Evolutionary conservation across 2,888 invertebrate genomes (phyloP).

Genomic region (Leptinotarsa juncta): DNA sequence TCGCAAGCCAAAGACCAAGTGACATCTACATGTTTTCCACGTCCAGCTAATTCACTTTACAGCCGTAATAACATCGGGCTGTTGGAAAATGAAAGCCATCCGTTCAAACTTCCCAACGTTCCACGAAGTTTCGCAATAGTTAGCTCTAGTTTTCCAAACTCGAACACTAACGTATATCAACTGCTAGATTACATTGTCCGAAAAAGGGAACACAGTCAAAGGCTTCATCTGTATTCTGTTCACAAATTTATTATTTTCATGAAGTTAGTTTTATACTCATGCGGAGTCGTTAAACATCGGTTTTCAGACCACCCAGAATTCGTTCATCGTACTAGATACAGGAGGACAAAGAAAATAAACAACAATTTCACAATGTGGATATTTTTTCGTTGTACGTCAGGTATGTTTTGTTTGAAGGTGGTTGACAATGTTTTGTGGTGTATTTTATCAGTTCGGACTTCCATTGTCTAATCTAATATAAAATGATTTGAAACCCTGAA

Average conservation of each 20-base stretch:
- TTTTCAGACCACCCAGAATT: conserved; percentile 11
- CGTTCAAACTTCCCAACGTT: conserved; percentile 5
- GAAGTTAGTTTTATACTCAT: conserved; percentile 13
- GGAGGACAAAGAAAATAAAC: background rate
- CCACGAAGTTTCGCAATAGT: background rate
- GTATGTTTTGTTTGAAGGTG: too few relatives aligned
- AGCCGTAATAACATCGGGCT: conserved; percentile 24
- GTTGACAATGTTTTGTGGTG: too few relatives aligned
- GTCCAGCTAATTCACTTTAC: conserved; percentile 18
- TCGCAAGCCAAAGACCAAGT: background rate
- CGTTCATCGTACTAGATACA: background rate
- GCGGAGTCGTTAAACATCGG: background rate
- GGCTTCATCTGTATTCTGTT: conserved; percentile 11
- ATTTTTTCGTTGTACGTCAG: too few relatives aligned
- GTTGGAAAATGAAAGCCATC: conserved; percentile 16
- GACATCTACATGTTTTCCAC: conserved; percentile 14
- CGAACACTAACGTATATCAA: conserved; percentile 13
- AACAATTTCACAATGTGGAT: too few relatives aligned
- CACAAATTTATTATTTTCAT: conserved; percentile 10
- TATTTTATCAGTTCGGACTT: too few relatives aligned
- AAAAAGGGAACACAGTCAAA: conserved; percentile 2
- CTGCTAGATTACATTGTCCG: conserved; percentile 9
- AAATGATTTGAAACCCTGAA: too few relatives aligned
- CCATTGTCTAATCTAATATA: too few relatives aligned
- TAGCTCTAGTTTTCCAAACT: conserved; percentile 13